Evolutionary conservation across 2,113 vertebrate genomes (phyloP).

Genomic region (Nycticorax nycticorax): DNA sequence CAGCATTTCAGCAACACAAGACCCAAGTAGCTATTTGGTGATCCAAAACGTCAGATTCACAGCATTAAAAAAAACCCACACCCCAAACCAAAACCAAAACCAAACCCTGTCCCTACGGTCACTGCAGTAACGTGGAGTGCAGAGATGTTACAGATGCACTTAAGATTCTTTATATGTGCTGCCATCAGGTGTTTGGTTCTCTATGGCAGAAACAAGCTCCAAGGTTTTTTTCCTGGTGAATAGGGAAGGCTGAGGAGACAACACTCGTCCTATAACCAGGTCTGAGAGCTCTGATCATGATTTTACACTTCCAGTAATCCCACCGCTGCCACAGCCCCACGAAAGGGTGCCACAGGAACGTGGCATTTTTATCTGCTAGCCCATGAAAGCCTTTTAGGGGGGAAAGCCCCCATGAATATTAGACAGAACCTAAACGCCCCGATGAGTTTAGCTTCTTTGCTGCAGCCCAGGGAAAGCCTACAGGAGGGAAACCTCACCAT

Average conservation of each 20-base stretch:
- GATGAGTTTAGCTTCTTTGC: neutral
- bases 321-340: neutral
- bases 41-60: neutral
- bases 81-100: too few relatives aligned
- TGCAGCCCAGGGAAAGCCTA: neutral
- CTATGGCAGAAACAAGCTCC: neutral
- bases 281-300: neutral
- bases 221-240: neutral
- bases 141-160: neutral
- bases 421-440: neutral
- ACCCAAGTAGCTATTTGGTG: neutral
- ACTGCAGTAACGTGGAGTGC: neutral
- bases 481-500: neutral
- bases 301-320: neutral
- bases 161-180: constrained; percentile 19
- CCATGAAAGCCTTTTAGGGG: neutral
- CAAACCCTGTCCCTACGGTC: accelerated
- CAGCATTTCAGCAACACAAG: neutral
- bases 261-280: neutral
- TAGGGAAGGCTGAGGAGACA: neutral
- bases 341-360: neutral
- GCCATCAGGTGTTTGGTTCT: constrained; percentile 42
- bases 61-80: neutral
- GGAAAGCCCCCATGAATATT: neutral
- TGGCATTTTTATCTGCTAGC: neutral